phyloP scores from a whole-genome alignment of 2,797 vertebrate genomes.

The Erethizon dorsatum region DNA sequence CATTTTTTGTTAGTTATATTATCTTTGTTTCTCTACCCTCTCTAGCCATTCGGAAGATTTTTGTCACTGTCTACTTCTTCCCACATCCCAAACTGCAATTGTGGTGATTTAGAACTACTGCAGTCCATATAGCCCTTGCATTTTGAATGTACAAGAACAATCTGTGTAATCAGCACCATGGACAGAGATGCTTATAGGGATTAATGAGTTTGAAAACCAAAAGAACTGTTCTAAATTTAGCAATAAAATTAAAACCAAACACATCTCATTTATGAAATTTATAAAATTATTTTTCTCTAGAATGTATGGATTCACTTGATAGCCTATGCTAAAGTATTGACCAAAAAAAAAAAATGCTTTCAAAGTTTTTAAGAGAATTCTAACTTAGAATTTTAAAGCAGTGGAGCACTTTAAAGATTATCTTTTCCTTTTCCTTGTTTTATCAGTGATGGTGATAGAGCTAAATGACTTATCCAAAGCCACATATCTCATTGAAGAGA shows the following conservation, averaged over 20 bases:
- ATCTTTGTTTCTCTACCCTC: not conserved
- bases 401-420: not conserved
- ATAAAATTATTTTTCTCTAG: conserved; percentile 39
- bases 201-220: not conserved
- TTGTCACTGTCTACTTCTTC: not conserved
- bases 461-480: not conserved
- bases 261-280: conserved; percentile 17
- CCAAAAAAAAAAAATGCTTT: conserved; percentile 50
- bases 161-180: conserved; percentile 88
- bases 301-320: conserved; percentile 6
- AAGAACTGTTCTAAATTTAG: conserved; percentile 56
- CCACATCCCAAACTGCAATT: not conserved
- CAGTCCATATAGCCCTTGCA: not conserved
- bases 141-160: not conserved
- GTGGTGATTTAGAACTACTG: not conserved
- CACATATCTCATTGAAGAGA: not conserved
- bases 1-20: not conserved
- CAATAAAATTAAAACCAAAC: not conserved
- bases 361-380: conserved; percentile 55
- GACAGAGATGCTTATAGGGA: conserved; percentile 80
- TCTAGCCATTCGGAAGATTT: not conserved
- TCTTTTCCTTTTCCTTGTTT: not conserved
- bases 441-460: not conserved
- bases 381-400: conserved; percentile 58
- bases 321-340: conserved; percentile 52